Percentiles rank a stretch among this genome's conserved stretches.
Conservation (phyloP, 2,888 invertebrate species). For the Trisateles emortualis region DNA sequence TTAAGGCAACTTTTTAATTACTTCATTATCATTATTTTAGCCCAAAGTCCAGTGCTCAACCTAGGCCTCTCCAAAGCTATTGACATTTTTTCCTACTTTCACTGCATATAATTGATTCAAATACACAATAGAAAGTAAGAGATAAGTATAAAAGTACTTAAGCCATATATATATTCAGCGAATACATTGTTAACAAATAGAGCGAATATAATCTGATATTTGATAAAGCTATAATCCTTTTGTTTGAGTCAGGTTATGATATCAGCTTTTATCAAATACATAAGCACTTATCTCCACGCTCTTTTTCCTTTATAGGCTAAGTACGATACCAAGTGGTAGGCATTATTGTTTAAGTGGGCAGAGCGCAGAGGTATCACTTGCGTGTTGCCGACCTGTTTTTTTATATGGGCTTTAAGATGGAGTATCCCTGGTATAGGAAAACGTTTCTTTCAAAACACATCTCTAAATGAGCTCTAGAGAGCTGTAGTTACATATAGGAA, state of each 20-base stretch:
- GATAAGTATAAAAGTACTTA: background rate
- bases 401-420: no score
- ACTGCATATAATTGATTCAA: background rate
- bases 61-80: no score
- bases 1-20: no score
- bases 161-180: background rate
- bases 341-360: background rate
- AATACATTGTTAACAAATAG: constrained; percentile 28
- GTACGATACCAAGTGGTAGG: constrained; percentile 19
- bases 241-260: constrained; percentile 18
- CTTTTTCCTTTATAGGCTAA: constrained; percentile 14
- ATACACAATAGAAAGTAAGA: constrained; percentile 1
- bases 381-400: no score
- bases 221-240: constrained; percentile 28
- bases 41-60: no score
- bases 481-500: no score
- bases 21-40: no score
- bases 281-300: constrained; percentile 20
- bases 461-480: no score
- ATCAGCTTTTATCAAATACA: constrained; percentile 25
- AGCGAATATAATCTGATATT: constrained; percentile 32
- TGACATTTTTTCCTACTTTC: no score
- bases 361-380: background rate
- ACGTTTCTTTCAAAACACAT: no score
- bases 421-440: no score